These are phyloP conservation scores for Calliopum simillimum DNA, from an alignment of 2,888 invertebrate genomes.

Conservation along the genomic window DNA sequence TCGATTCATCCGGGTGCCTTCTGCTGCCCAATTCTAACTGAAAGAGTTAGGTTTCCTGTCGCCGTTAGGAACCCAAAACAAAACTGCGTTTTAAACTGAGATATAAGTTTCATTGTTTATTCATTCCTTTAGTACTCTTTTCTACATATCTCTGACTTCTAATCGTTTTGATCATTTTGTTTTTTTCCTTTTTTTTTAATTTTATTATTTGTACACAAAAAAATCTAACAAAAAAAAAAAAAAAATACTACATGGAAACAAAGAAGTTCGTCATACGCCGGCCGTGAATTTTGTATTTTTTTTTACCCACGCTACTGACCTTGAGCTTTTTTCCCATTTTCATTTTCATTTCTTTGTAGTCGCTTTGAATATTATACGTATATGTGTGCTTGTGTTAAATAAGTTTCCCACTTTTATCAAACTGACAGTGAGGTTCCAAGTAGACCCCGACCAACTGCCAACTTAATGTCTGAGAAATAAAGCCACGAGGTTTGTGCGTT, in stretches of 20 bases:
- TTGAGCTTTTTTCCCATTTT: slow-evolving; percentile 46
- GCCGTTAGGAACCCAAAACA: too few relatives aligned
- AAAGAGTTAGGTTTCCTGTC: too few relatives aligned
- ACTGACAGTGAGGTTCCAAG: slow-evolving; percentile 9
- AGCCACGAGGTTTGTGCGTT: neutral
- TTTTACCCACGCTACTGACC: slow-evolving; percentile 42
- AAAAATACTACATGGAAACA: slow-evolving; percentile 14
- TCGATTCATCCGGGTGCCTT: too few relatives aligned
- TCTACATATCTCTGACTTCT: too few relatives aligned
- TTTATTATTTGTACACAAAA: neutral
- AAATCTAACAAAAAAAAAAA: neutral
- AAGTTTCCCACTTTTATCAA: slow-evolving; percentile 12
- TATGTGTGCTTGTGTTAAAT: slow-evolving; percentile 9
- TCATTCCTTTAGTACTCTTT: too few relatives aligned
- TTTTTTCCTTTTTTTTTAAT: neutral
- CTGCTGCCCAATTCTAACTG: too few relatives aligned
- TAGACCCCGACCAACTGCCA: neutral
- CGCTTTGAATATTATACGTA: neutral
- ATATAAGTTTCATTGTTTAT: too few relatives aligned
- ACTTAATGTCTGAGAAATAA: slow-evolving; percentile 5
- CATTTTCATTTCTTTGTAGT: slow-evolving; percentile 33
- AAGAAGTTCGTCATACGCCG: slow-evolving; percentile 25
- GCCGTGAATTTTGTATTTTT: slow-evolving; percentile 32
- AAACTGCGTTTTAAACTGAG: too few relatives aligned
- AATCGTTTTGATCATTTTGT: too few relatives aligned